Percentiles rank a stretch among this genome's conserved stretches.
Evolutionary conservation across 2,797 vertebrate genomes (phyloP).

Genomic region (Spondyliosoma cantharus): DNA sequence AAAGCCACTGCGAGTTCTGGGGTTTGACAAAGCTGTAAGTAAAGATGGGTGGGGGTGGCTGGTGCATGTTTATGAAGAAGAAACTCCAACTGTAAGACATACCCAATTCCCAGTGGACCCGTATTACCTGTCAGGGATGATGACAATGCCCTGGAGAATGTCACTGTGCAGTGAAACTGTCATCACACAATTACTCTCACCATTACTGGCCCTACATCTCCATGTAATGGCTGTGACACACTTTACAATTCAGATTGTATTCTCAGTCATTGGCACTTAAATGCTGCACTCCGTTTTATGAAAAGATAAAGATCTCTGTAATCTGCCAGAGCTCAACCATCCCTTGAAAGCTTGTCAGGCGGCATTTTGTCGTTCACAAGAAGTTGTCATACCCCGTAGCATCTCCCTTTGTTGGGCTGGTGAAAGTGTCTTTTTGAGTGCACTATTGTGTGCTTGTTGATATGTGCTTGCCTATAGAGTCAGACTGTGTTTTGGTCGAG

Average conservation of each 20-base stretch:
- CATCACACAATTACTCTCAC: slow-evolving; percentile 88
- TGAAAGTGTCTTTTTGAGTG: slow-evolving; percentile 76
- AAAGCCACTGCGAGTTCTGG: slow-evolving; percentile 64
- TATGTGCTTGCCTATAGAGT: slow-evolving; percentile 69
- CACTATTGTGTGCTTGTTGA: slow-evolving; percentile 76
- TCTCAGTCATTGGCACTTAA: slow-evolving; percentile 83
- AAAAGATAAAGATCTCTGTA: slow-evolving; percentile 86
- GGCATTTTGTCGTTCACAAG: slow-evolving; percentile 77
- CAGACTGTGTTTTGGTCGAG: slow-evolving; percentile 68
- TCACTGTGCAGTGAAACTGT: slow-evolving; percentile 84
- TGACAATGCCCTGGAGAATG: slow-evolving; percentile 85
- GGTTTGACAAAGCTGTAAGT: slow-evolving; percentile 80
- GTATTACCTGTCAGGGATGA: slow-evolving; percentile 84
- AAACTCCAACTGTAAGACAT: slow-evolving; percentile 75
- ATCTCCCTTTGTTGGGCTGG: slow-evolving; percentile 75
- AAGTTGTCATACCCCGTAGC: slow-evolving; percentile 80
- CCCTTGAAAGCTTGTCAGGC: slow-evolving; percentile 81
- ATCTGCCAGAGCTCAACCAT: slow-evolving; percentile 80
- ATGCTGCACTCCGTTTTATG: slow-evolving; percentile 83
- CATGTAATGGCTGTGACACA: slow-evolving; percentile 81
- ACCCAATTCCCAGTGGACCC: slow-evolving; percentile 77
- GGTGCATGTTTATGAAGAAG: slow-evolving; percentile 78
- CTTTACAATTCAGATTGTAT: slow-evolving; percentile 85
- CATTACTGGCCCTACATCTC: slow-evolving; percentile 83
- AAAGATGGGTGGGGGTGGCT: slow-evolving; percentile 65